Percentiles rank a stretch among this genome's conserved stretches.
phyloP scores from a whole-genome alignment of 2,888 invertebrate genomes.

The Sminthurides aquaticus region DNA sequence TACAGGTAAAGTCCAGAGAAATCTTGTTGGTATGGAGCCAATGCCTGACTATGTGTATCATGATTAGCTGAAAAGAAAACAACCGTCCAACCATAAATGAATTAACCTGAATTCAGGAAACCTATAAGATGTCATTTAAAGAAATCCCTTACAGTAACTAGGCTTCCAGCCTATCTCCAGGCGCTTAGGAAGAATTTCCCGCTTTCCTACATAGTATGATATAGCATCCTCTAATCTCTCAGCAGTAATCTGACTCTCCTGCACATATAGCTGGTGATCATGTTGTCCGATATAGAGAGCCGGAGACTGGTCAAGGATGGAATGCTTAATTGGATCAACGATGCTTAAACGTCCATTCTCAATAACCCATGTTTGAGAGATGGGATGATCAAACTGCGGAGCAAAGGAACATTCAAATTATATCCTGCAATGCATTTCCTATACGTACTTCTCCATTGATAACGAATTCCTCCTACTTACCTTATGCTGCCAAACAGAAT shows the following conservation, averaged over 20 bases:
- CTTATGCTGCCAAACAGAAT: constrained; percentile 67
- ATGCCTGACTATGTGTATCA: not conserved
- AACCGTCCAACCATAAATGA: not conserved
- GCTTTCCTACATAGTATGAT: constrained; percentile 13
- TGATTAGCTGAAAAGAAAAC: not conserved
- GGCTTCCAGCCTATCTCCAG: constrained; percentile 37
- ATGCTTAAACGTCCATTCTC: constrained; percentile 58
- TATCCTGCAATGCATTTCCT: no score
- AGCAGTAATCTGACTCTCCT: constrained; percentile 38
- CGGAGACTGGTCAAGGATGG: constrained; percentile 49
- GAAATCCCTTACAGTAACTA: constrained; percentile 6
- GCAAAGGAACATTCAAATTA: constrained; percentile 1
- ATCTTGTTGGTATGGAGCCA: constrained; percentile 16
- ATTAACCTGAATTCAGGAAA: not conserved
- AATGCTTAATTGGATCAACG: constrained; percentile 63
- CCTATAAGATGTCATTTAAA: not conserved
- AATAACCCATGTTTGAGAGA: constrained; percentile 81
- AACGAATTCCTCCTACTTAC: constrained; percentile 48
- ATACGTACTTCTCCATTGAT: not conserved
- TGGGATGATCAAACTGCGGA: constrained; percentile 73
- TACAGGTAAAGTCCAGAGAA: constrained; percentile 64
- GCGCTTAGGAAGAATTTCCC: not conserved
- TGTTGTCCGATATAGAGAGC: constrained; percentile 79
- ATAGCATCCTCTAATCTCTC: constrained; percentile 27
- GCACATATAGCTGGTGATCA: constrained; percentile 56